A percentile compares a stretch with the other conserved stretches of the same genome.
Conservation (phyloP, 2,113 vertebrate genomes). For the Numenius arquata region DNA sequence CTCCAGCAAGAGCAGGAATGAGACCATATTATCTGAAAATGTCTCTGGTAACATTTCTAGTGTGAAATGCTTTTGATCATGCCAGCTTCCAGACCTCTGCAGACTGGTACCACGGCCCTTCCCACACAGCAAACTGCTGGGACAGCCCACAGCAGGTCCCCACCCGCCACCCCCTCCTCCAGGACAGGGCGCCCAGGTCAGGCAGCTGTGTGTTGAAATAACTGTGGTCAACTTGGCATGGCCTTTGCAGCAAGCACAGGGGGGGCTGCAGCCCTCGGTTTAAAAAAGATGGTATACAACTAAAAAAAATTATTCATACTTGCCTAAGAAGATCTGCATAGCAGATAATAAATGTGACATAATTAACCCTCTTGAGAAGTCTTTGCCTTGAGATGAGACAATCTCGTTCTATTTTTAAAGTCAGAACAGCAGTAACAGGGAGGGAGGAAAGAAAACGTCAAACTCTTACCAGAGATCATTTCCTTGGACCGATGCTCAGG, state of each 20-base stretch:
- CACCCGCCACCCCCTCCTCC: not conserved
- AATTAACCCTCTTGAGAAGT: slow-evolving; percentile 47
- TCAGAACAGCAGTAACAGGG: not conserved
- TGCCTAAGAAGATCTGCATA: not conserved
- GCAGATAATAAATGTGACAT: slow-evolving; percentile 20
- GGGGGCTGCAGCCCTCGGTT: not conserved
- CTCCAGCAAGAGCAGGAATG: accelerated
- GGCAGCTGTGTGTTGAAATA: not conserved
- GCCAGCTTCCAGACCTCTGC: not conserved
- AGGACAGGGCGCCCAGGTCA: not conserved
- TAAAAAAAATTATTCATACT: not conserved
- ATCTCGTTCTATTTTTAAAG: slow-evolving; percentile 25
- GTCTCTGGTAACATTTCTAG: not conserved
- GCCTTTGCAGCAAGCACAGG: not conserved
- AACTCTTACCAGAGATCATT: not conserved
- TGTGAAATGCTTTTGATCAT: not conserved
- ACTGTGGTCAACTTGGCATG: not conserved
- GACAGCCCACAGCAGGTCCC: not conserved
- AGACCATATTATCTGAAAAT: not conserved
- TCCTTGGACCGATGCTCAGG: not conserved
- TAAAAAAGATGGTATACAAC: not conserved
- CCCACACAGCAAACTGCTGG: not conserved
- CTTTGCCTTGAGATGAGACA: slow-evolving; percentile 3
- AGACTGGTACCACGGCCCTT: accelerated
- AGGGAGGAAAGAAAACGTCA: not conserved